Evolutionary conservation across 2,113 vertebrate species (phyloP).

Genomic region (Plecotus auritus): DNA sequence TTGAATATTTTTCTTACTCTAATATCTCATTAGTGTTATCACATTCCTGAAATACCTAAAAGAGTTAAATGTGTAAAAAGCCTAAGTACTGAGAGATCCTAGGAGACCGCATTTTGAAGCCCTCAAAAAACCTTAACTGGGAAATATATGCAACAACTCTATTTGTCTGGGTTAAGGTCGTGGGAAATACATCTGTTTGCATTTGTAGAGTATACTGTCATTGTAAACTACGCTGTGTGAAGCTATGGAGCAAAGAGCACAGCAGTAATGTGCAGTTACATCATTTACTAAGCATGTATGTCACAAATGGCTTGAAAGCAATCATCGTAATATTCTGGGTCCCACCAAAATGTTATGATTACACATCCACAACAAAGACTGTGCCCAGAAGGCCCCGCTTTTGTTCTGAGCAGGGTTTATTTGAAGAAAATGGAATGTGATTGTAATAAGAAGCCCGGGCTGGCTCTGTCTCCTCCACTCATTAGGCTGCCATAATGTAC

Average conservation of each 20-base stretch:
- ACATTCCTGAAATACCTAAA: constrained; percentile 51
- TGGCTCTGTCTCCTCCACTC: constrained; percentile 49
- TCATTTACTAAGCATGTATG: constrained; percentile 64
- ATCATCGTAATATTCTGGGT: constrained; percentile 13
- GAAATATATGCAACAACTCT: constrained; percentile 44
- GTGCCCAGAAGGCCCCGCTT: constrained; percentile 55
- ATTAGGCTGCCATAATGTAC: constrained; percentile 46
- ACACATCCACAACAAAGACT: constrained; percentile 55
- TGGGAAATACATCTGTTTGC: constrained; percentile 73
- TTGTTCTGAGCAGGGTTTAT: constrained; percentile 50
- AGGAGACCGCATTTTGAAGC: constrained; percentile 11
- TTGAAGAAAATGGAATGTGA: constrained; percentile 70
- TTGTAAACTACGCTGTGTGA: neutral
- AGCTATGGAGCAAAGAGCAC: neutral
- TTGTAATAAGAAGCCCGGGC: constrained; percentile 64
- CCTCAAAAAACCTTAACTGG: constrained; percentile 26
- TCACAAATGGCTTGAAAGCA: constrained; percentile 62
- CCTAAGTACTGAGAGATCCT: neutral
- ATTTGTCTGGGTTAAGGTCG: constrained; percentile 56
- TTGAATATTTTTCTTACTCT: constrained; percentile 28
- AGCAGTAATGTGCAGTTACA: constrained; percentile 41
- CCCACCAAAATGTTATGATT: constrained; percentile 68
- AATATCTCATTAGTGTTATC: constrained; percentile 30
- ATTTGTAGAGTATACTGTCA: constrained; percentile 64
- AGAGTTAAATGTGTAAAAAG: constrained; percentile 35